Conservation (phyloP, 2,113 vertebrate genomes). For the Desmodus rotundus region DNA sequence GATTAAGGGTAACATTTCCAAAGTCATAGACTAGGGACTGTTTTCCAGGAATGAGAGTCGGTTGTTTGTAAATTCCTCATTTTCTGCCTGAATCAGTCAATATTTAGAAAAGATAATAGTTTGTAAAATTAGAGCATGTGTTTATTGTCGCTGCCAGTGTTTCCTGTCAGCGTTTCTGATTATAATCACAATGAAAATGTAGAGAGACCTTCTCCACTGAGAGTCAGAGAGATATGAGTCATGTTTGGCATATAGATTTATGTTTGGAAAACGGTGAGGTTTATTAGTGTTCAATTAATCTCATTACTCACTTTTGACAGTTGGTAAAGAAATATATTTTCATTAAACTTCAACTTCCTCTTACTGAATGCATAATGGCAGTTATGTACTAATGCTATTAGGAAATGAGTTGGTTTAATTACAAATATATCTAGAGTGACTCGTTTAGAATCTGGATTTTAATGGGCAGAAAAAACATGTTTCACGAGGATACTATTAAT, state of each 20-base stretch:
- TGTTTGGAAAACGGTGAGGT: slow-evolving; percentile 35
- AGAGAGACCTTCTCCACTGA: neutral
- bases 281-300: slow-evolving; percentile 51
- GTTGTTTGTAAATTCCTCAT: neutral
- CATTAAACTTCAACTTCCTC: slow-evolving; percentile 42
- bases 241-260: slow-evolving; percentile 32
- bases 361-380: slow-evolving; percentile 22
- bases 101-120: neutral
- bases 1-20: neutral
- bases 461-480: slow-evolving; percentile 33
- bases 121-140: neutral
- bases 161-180: neutral
- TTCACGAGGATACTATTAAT: slow-evolving; percentile 27
- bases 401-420: slow-evolving; percentile 37
- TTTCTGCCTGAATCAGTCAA: neutral
- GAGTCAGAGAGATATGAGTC: slow-evolving; percentile 24
- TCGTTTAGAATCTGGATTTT: slow-evolving; percentile 17
- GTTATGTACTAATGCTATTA: slow-evolving; percentile 25
- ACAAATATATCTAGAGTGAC: slow-evolving; percentile 23
- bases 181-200: neutral
- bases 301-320: slow-evolving; percentile 58
- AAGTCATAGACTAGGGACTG: neutral
- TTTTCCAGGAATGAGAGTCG: neutral
- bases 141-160: slow-evolving; percentile 25
- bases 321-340: slow-evolving; percentile 44